Conservation (phyloP, 1,140 invertebrate genomes). For the Melanaphis sacchari region DNA sequence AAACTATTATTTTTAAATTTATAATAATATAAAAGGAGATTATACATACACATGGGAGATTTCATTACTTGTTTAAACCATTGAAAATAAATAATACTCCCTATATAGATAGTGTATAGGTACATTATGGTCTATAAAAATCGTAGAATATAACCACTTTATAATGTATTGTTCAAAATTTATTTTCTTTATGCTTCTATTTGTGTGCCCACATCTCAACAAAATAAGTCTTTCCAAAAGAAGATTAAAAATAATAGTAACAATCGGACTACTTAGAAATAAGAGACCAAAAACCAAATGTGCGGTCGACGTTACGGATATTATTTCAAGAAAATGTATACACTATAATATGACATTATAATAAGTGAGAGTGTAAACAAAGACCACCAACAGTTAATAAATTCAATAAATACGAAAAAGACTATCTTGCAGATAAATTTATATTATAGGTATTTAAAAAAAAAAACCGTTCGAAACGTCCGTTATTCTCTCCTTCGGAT, state of each 20-base stretch:
- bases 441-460: neutral
- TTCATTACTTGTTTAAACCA: neutral
- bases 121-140: neutral
- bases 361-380: neutral
- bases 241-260: neutral
- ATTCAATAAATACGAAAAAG: neutral
- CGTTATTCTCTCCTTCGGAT: neutral
- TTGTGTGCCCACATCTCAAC: neutral
- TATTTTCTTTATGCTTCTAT: neutral
- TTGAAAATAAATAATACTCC: neutral
- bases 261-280: neutral
- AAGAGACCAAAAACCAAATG: neutral
- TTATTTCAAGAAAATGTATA: no score
- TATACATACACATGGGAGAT: neutral
- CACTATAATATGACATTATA: neutral
- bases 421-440: neutral
- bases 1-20: neutral
- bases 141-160: neutral
- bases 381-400: neutral
- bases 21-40: neutral
- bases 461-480: neutral
- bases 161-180: neutral
- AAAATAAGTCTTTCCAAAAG: neutral
- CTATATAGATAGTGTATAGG: neutral
- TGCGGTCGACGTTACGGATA: neutral